Evolutionary conservation across 2,888 invertebrate genomes (phyloP), one percentile per base, ranked within the genome.

Genomic region (Acleris literana): DNA sequence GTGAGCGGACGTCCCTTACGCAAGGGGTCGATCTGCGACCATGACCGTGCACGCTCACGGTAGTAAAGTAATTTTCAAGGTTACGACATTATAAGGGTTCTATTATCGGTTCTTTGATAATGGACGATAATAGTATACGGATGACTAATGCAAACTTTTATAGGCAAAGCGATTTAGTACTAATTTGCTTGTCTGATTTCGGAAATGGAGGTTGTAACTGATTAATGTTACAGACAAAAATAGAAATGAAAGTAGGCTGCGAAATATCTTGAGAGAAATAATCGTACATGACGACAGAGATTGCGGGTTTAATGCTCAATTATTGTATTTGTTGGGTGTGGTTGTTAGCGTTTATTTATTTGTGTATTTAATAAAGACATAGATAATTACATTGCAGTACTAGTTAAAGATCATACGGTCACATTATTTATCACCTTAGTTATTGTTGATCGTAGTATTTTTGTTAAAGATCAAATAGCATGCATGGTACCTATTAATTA

Each of bases 21-120:
- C 76, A 74, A 72, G 74, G 79, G 83, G 80, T 80, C 78, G 77
- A 65, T 69, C 69, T 76, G 82, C 82, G 90, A 82, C 90, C 91
- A 82, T 92, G 90, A 91, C 91, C 92, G 88, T 87, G 83, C 85
- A 82, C 81, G 85, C 73, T 84, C 83, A 80, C 76, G 76, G 74
- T 79, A 72, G 78, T 79, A 83, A 84, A 85, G 76, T 76, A 74
- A 72, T 76, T 79, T 83, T 85, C 89, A 90, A 86, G 90, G 90
- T 79, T 84, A 79, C 79, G 77, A 79, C 74, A 75, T 78, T 76
- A 72, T 72, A 76, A 67, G 71, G 74, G 71, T 76, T 76, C 73
- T 70, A 69, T 72, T 74, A 75, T 63, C 69, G 71, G 73, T 69
- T 61, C 59, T 53, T 68, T 62, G 58, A 59, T 63, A 62, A 53